Evolutionary conservation across 2,888 invertebrate species (phyloP), one percentile per base, ranked within the genome.

Genomic region (Pammene fasciana): DNA sequence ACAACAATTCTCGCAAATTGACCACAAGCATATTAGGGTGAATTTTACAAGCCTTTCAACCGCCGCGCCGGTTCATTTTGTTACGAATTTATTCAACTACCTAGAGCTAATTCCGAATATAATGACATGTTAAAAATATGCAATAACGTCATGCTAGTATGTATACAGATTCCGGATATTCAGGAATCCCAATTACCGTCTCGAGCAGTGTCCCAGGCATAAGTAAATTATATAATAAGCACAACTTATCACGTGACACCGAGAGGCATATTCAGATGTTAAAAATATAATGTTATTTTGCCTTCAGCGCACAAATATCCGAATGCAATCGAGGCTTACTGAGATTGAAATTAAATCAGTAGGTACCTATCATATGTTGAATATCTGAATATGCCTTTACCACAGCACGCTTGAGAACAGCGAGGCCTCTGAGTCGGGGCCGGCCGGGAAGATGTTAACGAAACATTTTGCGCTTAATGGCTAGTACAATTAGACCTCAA

Each of bases 181-280:
- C 59, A 50, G 38, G 70, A 45, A 55, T 70, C 60, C 65, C 70
- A 78, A 72, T 74, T 74, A 74, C n/a, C 61, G 55, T 67, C 45
- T 43, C 73, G 65, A 70, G 73, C 79, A 56, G 79, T 77, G 75
- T 75, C 71, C 71, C 65, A 62, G 70, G 54, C 52, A 41, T 60
- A 60, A n/a, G n/a, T n/a, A n/a, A 46, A 54, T 70, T 34, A 65
- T 65, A 70, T 60, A 65, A 65, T 70, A 65, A 65, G 60, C 62
- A 62, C 54, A 45, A 60, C 52, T 43, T 41, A 60, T 59, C 68
- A 46, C 46, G 18, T 16, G 70, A 54, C 60, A 54, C 54, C 45
- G 57, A 50, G 34, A 54, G n/a, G n/a, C 34, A 34, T 34, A 54
- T 50, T 50, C 13, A n/a, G 34, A 36, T 54, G 11, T 54, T 8